Evolutionary conservation across 2,888 invertebrate genomes (phyloP).

Genomic region (Heterodera filipjevi): DNA sequence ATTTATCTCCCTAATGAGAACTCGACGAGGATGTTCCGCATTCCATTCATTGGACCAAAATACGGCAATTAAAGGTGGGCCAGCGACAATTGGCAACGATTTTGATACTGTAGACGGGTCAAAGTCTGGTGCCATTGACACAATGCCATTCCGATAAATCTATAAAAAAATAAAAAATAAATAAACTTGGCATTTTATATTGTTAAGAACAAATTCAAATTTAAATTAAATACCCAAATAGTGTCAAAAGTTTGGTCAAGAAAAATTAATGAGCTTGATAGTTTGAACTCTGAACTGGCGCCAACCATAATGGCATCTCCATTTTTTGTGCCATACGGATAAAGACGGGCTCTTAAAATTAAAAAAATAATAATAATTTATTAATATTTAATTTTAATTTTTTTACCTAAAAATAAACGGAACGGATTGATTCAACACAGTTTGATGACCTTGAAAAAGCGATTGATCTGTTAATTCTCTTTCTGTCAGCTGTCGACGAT

Average conservation of each 20-base stretch:
- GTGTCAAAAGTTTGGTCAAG: conserved; percentile 54
- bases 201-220: no score
- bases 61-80: conserved; percentile 55
- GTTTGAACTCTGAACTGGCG: conserved; percentile 41
- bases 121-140: conserved; percentile 44
- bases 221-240: conserved; percentile 51
- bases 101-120: conserved; percentile 35
- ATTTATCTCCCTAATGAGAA: conserved; percentile 61
- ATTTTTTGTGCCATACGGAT: conserved; percentile 57
- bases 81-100: conserved; percentile 44
- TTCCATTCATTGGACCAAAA: conserved; percentile 50
- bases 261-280: conserved; percentile 56
- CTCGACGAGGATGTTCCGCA: conserved; percentile 48
- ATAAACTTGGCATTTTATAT: conserved; percentile 24
- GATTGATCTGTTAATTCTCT: background rate
- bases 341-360: conserved; percentile 61
- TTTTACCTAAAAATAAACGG: conserved; percentile 11
- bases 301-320: conserved; percentile 48
- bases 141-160: conserved; percentile 60
- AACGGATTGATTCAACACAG: background rate
- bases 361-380: background rate
- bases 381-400: background rate
- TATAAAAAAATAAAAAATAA: conserved; percentile 31
- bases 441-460: background rate
- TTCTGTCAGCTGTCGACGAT: background rate